Conservation (phyloP, 2,888 invertebrate genomes). For the Octodonta nipae region DNA sequence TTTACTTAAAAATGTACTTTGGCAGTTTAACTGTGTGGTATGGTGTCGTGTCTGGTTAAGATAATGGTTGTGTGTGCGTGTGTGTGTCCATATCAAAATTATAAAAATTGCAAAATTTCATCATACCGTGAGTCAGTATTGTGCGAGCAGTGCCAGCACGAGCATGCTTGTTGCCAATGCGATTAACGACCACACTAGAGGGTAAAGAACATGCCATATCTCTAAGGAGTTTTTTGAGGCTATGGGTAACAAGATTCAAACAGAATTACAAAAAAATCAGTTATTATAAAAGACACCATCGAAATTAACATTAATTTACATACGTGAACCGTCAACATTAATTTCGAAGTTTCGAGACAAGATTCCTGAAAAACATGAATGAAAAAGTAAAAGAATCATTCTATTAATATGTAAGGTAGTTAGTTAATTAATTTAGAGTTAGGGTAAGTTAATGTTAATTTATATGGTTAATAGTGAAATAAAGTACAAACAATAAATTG, state of each 20-base stretch:
- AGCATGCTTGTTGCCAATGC: slow-evolving; percentile 38
- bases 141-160: slow-evolving; percentile 37
- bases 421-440: slow-evolving; percentile 5
- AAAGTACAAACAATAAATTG: no score
- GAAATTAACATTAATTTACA: slow-evolving; percentile 29
- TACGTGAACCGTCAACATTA: no score
- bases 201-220: slow-evolving; percentile 37
- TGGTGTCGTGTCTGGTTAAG: no score
- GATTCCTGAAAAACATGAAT: no score
- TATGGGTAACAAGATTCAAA: slow-evolving; percentile 27
- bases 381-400: no score
- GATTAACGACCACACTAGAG: slow-evolving; percentile 35
- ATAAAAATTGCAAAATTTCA: slow-evolving; percentile 18
- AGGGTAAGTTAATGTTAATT: slow-evolving; percentile 18
- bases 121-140: slow-evolving; percentile 34
- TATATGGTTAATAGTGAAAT: slow-evolving; percentile 19
- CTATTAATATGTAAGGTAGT: slow-evolving; percentile 2
- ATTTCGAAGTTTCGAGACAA: no score
- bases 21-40: no score
- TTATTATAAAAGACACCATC: slow-evolving; percentile 24
- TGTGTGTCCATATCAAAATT: slow-evolving; percentile 8
- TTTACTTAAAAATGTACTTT: no score
- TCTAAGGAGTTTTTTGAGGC: slow-evolving; percentile 30
- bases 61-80: slow-evolving; percentile 3
- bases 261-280: no score